Base-by-base conservation (phyloP, 2,797 vertebrate genomes). In the Lepus townsendii region DNA sequence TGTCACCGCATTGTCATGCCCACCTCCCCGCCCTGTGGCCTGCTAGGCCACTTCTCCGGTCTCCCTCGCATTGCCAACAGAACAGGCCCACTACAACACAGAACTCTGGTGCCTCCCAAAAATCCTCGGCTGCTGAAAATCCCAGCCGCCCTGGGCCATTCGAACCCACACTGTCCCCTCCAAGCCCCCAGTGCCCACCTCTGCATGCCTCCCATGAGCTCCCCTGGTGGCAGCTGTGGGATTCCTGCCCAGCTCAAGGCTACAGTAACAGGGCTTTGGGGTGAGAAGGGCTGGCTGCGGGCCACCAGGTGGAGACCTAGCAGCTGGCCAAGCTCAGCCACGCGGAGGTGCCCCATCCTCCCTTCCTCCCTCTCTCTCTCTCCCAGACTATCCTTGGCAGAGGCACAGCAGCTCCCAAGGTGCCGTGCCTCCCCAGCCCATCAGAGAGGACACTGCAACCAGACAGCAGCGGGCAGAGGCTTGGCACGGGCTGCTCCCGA, bases 381-480 rank as follows among this genome's bases (percentile, higher is more conserved):
- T 17, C 1, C 50, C 30, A 20, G 65, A 35, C 72, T 57, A 4
- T 24, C 76, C 47, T 87, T 83, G 77, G 90, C 62, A 54, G 17
- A 57, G 27, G 6, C 54, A 66, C 12, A 76, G 69, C 2, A 19
- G 0, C 54, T 87, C 91, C 54, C 0, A 1, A 26, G 83, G 82
- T 7, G 9, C 27, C 3, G 2, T 62, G 72, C 27, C 68, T 26
- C 87, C 66, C 79, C 68, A 65, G 72, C 68, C 68, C 0, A 0
- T 77, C 63, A 83, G 57, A 63, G 91, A 97, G 95, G 94, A 88
- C 8, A 24, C 54, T 0, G 17, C 71, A 90, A 86, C 83, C 93
- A 91, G 93, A 94, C 62, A 91, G 84, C 65, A 84, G 88, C 1
- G 0, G 92, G 83, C 93, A 94, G 22, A 91, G n/a, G 77, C 91